Evolutionary conservation across 2,888 invertebrate genomes (phyloP).

Genomic region (Callinectes sapidus): DNA sequence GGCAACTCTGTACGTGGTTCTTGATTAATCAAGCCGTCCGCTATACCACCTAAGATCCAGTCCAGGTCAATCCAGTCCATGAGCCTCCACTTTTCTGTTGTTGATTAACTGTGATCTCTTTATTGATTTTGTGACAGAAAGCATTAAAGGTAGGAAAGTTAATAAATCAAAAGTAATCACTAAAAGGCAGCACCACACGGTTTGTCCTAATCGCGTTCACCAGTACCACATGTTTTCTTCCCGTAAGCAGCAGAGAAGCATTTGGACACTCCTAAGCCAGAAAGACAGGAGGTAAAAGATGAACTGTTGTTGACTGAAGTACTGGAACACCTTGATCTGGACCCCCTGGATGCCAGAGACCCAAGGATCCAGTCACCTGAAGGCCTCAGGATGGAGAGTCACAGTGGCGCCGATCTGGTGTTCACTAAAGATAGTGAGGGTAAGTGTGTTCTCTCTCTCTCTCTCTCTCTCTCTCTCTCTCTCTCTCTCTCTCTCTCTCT

Average conservation of each 20-base stretch:
- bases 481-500: background rate
- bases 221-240: background rate
- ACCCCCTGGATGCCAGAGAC: conserved; percentile 41
- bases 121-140: background rate
- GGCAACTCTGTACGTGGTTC: too few species aligned
- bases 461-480: background rate
- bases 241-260: background rate
- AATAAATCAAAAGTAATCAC: background rate
- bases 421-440: conserved; percentile 33
- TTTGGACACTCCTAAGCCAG: background rate
- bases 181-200: background rate
- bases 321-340: conserved; percentile 53
- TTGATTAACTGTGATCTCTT: background rate
- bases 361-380: conserved; percentile 43
- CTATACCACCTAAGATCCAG: background rate
- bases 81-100: background rate
- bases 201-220: background rate
- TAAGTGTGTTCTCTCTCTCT: background rate
- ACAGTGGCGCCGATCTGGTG: conserved; percentile 40
- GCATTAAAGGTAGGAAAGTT: background rate
- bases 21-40: background rate
- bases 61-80: background rate
- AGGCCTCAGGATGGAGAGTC: conserved; percentile 48
- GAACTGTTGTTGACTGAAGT: background rate
- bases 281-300: background rate